Evolutionary conservation across 2,888 invertebrate genomes (phyloP).

Genomic region (Eudemis profundana): DNA sequence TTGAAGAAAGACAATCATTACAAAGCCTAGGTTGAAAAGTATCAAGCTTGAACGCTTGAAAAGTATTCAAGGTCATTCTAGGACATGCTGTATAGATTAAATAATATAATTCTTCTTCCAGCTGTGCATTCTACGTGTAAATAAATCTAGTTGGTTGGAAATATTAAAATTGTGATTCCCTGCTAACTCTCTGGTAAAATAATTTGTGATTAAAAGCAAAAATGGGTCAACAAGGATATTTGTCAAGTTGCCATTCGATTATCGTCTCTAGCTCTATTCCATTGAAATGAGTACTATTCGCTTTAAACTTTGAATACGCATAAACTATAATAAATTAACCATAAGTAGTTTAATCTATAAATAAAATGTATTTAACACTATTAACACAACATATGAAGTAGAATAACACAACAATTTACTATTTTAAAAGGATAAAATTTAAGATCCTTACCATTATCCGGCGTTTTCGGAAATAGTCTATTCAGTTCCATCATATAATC

Average conservation of each 20-base stretch:
- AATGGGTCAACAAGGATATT: slow-evolving; percentile 1
- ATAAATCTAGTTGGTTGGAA: slow-evolving; percentile 20
- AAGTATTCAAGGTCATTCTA: not conserved
- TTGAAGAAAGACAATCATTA: too few relatives aligned
- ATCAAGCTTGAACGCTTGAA: too few relatives aligned
- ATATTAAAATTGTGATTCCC: not conserved
- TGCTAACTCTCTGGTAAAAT: not conserved
- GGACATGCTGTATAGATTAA: too few relatives aligned
- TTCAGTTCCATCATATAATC: slow-evolving; percentile 67
- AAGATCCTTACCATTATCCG: slow-evolving; percentile 63
- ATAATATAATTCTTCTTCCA: too few relatives aligned
- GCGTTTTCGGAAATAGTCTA: slow-evolving; percentile 59
- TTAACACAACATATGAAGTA: not conserved
- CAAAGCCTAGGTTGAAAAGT: too few relatives aligned
- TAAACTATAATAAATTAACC: not conserved
- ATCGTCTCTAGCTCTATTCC: slow-evolving; percentile 11
- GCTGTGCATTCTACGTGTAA: too few relatives aligned
- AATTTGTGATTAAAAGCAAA: slow-evolving; percentile 5
- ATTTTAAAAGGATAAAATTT: slow-evolving; percentile 4
- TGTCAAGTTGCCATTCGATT: slow-evolving; percentile 10
- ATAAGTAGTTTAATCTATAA: too few relatives aligned
- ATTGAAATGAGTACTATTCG: not conserved
- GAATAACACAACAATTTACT: not conserved
- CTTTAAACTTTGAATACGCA: not conserved
- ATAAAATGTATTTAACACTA: not conserved